phyloP scores from a whole-genome alignment of 2,888 invertebrate species.

The Caenorhabditis parvicauda region DNA sequence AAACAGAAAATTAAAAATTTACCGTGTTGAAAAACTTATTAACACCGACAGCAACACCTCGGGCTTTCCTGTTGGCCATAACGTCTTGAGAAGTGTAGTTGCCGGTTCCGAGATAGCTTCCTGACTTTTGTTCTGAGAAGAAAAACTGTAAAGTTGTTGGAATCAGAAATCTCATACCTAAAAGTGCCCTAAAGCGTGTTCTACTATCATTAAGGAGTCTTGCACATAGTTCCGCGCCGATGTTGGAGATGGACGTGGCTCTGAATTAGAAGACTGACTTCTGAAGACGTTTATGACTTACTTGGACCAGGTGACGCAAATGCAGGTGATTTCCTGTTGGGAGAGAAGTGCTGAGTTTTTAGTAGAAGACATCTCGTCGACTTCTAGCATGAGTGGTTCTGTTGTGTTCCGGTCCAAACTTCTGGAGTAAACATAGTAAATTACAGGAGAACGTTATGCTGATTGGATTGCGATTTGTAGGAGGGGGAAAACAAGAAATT shows the following conservation, averaged over 20 bases:
- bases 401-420: no score
- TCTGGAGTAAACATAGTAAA: no score
- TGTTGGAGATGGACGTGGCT: slow-evolving; percentile 24
- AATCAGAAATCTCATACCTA: slow-evolving; percentile 20
- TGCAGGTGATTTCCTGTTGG: no score
- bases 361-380: no score
- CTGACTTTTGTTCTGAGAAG: slow-evolving; percentile 24
- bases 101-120: slow-evolving; percentile 15
- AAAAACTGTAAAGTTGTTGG: not conserved
- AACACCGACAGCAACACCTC: slow-evolving; percentile 29
- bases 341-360: no score
- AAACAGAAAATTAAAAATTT: no score
- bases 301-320: slow-evolving; percentile 27
- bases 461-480: no score
- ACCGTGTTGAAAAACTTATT: slow-evolving; percentile 30
- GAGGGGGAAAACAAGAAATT: no score
- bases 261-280: slow-evolving; percentile 4
- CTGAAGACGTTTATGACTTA: not conserved
- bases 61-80: slow-evolving; percentile 24
- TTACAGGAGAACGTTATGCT: no score
- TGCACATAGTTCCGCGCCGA: slow-evolving; percentile 30
- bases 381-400: no score
- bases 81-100: slow-evolving; percentile 30
- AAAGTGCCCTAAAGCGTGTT: slow-evolving; percentile 26
- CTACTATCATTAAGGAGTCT: slow-evolving; percentile 33